phyloP scores from a whole-genome alignment of 2,888 invertebrate species.

The Melanotus villosus region DNA sequence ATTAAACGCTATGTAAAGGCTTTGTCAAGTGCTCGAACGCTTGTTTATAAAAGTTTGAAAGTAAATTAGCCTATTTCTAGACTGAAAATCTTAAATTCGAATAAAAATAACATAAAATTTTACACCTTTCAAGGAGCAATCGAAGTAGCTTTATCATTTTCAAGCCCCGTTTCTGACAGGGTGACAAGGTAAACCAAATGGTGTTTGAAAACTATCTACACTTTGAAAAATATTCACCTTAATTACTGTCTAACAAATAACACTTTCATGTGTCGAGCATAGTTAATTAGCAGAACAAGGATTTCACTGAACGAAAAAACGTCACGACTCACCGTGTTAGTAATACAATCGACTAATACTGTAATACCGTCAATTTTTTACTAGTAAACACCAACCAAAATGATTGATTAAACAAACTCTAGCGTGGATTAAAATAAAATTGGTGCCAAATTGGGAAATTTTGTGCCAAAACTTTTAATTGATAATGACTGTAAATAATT shows the following conservation, averaged over 20 bases:
- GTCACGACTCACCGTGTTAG: background rate
- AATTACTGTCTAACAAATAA: constrained; percentile 6
- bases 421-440: background rate
- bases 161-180: background rate
- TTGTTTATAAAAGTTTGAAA: too few species aligned
- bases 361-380: constrained; percentile 8
- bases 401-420: background rate
- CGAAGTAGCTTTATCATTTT: too few species aligned
- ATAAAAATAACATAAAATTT: too few species aligned
- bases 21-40: too few species aligned
- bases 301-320: constrained; percentile 6
- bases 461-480: background rate
- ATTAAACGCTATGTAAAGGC: too few species aligned
- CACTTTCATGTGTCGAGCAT: constrained; percentile 13
- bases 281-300: constrained; percentile 19
- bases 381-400: background rate
- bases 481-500: too few species aligned
- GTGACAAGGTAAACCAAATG: background rate
- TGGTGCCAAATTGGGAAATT: background rate
- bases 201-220: background rate
- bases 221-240: constrained; percentile 14
- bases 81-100: too few species aligned
- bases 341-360: constrained; percentile 2
- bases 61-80: too few species aligned
- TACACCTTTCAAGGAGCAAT: too few species aligned